Base-by-base conservation (phyloP, 2,113 vertebrate species). In the Bambusicola thoracicus region DNA sequence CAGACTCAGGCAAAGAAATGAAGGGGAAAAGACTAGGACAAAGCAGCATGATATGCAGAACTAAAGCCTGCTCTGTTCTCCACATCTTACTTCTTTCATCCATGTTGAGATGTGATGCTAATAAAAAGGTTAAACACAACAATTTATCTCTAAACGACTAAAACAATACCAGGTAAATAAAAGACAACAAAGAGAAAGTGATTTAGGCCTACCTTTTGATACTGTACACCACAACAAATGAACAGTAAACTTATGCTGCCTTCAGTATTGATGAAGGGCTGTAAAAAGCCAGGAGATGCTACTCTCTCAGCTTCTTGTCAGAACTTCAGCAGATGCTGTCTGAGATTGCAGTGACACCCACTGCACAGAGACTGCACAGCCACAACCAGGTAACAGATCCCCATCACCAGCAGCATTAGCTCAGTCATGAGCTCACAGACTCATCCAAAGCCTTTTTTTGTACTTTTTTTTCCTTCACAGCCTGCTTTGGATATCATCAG, bases 401-500 rank as follows among this genome's bases (percentile, higher is more conserved):
- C 29, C 22, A 27, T 10, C 16, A 49, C 40, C 44, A 3, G 0
- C 0, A 2, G 0, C 0, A 1, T n/a, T 15, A 91, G 11, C 9
- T 43, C 70, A 82, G 29, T n/a, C n/a, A n/a, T 8, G 63, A 69
- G 9, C 8, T 87, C 44, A 61, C 10, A 32, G 13, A 53, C 44
- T 70, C 25, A 94, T 17, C 30, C 63, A 69, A 16, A 76, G 27
- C 75, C 75, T 69, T 44, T 56, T 34, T 61, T 34, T 87, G 13
- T 56, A 7, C 21, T 48, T 22, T 32, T 11, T 82, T 82, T 76
- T 72, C 72, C 48, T 82, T 82, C 40, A 51, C 10, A 87, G 67
- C 20, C 10, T 32, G 38, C 32, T 93, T 91, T 82, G 24, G 4
- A 32, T 84, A 67, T 46, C 29, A 24, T 34, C 68, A 30, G 10